These are phyloP conservation scores for Monomorium pharaonis DNA, from an alignment of 1,140 invertebrate species.

Conservation along the genomic window DNA sequence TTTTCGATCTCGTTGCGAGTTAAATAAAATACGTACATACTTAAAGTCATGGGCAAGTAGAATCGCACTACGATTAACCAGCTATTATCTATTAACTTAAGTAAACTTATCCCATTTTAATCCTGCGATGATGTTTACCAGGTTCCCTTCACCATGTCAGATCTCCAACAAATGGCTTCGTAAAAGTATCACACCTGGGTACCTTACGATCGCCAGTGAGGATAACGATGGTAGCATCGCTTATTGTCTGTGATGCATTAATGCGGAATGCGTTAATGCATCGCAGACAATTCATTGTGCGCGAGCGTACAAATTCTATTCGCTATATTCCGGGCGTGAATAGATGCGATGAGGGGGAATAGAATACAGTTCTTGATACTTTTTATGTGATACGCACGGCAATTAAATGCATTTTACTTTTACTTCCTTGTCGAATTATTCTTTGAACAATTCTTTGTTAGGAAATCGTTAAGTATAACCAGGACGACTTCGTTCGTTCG, in stretches of 20 bases:
- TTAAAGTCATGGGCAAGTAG: constrained; percentile 84
- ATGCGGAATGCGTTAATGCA: neutral
- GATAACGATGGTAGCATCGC: neutral
- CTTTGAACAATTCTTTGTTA: neutral
- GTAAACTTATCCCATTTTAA: constrained; percentile 62
- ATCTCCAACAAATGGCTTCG: constrained; percentile 32
- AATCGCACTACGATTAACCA: constrained; percentile 80
- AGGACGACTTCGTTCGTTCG: neutral
- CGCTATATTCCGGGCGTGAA: neutral
- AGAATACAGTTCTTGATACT: neutral
- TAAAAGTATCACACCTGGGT: neutral
- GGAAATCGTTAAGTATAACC: neutral
- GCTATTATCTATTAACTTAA: constrained; percentile 76
- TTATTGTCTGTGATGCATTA: neutral
- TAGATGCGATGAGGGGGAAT: neutral
- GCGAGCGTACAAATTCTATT: constrained; percentile 6
- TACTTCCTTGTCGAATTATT: neutral
- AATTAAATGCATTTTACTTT: neutral
- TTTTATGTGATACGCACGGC: neutral
- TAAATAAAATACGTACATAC: constrained; percentile 74
- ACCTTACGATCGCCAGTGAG: neutral
- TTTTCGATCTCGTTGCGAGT: constrained; percentile 60
- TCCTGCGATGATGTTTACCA: constrained; percentile 37
- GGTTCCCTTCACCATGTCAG: neutral
- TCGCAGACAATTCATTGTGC: too few species aligned